phyloP scores from a whole-genome alignment of 2,888 invertebrate species.

The Ditylenchus weischeri region DNA sequence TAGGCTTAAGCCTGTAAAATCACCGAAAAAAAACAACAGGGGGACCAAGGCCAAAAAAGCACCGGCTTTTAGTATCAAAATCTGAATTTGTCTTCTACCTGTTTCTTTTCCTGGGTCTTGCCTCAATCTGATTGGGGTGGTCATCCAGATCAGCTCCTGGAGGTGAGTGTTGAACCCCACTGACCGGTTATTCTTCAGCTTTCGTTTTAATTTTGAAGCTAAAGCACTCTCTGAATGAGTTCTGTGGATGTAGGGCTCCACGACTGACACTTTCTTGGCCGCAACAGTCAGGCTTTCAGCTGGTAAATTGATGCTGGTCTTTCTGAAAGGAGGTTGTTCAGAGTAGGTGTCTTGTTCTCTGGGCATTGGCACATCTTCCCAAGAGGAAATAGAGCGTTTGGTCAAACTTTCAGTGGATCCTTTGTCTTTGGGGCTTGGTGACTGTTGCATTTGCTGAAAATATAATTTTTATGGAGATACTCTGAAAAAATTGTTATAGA shows the following conservation, averaged over 20 bases:
- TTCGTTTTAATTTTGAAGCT: not conserved
- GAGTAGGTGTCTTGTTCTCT: not conserved
- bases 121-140: constrained; percentile 23
- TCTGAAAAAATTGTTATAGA: not conserved
- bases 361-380: constrained; percentile 1
- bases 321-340: not conserved
- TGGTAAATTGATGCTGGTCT: constrained; percentile 16
- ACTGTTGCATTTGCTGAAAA: not conserved
- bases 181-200: constrained; percentile 3
- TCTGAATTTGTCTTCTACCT: constrained; percentile 14
- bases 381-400: not conserved
- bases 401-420: not conserved
- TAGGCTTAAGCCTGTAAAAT: no score
- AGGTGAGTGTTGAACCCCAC: constrained; percentile 13
- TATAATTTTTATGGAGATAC: not conserved
- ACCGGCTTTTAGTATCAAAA: no score
- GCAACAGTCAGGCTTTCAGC: not conserved
- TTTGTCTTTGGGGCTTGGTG: not conserved
- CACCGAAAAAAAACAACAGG: no score
- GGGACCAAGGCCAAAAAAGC: no score
- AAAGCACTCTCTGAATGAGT: constrained; percentile 16
- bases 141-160: constrained; percentile 26
- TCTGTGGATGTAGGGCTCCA: constrained; percentile 7
- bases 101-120: constrained; percentile 24
- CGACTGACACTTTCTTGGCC: not conserved